Evolutionary conservation across 2,888 invertebrate species (phyloP), one percentile per base, ranked within the genome.

Genomic region (Polyommatus icarus): DNA sequence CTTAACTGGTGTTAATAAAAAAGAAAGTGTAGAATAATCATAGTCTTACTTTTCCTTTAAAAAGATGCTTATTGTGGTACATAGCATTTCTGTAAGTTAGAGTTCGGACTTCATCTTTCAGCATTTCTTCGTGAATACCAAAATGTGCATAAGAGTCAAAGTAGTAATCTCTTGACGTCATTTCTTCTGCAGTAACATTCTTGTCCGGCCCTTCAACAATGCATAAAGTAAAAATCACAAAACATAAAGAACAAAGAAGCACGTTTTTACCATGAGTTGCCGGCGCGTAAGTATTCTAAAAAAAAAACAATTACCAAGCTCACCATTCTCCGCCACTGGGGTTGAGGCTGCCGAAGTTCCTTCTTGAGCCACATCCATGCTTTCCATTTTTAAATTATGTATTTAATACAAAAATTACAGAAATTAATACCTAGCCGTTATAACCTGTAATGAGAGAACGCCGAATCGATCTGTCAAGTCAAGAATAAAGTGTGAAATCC

Each of bases 141-240:
- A 99, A 99, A 94, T 99, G 99, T 76, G 99, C 99, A 89, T 99
- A 99, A 0, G 99, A 99, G 92, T 99, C 99, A 90, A 99, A 99
- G 90, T 99, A 99, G 91, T 99, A 99, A 90, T 99, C 99, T 84
- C 99, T 96, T 7, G 99, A 99, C 1, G 99, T 99, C 99, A 99
- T 99, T 85, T 99, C 99, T 83, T 98, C 98, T 0, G 98, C 96
- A 1, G 96, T 95, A 6, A 97, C 95, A 83, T 94, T 90, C 85
- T 90, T 90, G 80, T 93, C 94, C 0, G 91, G 92, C n/a, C 91
- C 93, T 91, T 84, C n/a, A 85, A 83, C 78, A 83, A 79, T 80
- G 81, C 79, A 80, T 78, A 29, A 29, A n/a, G 15, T 24, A 10
- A 57, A 72, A 57, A 59, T 54, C 40, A 46, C 24, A 40, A 73